A percentile compares a stretch with the other conserved stretches of the same genome.
Conservation (phyloP, 2,888 invertebrate species). For the Dasypogon diadema region DNA sequence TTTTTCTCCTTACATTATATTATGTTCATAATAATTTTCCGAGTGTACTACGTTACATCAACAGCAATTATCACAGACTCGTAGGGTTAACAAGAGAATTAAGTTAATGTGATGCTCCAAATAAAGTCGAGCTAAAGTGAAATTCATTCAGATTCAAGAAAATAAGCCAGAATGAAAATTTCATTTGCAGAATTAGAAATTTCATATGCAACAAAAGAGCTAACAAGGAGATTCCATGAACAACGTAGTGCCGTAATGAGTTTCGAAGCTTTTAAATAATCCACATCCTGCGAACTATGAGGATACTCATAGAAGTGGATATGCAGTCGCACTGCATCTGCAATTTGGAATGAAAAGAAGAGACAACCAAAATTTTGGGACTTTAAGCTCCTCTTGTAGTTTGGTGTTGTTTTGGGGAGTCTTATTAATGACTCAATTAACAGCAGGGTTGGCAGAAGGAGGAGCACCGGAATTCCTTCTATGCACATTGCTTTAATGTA, state of each 20-base stretch:
- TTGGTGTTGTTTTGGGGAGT: conserved; percentile 1
- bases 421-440: conserved; percentile 1
- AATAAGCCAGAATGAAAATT: not conserved
- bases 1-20: too few species aligned
- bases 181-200: conserved; percentile 1
- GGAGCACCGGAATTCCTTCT: not conserved
- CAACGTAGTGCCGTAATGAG: conserved; percentile 1
- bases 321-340: not conserved
- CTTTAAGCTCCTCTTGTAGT: not conserved
- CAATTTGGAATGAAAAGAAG: not conserved
- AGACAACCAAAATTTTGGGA: not conserved
- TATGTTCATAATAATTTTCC: not conserved
- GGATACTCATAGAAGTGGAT: not conserved
- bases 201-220: conserved; percentile 3
- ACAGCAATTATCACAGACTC: not conserved
- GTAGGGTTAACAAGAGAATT: not conserved
- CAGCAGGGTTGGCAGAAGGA: not conserved
- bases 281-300: not conserved
- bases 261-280: conserved; percentile 3
- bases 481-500: not conserved
- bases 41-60: not conserved
- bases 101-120: not conserved
- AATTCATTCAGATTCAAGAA: not conserved
- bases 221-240: not conserved
- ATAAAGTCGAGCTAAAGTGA: not conserved